phyloP scores from a whole-genome alignment of 2,113 vertebrate species.

The Lepidothrix coronata region DNA sequence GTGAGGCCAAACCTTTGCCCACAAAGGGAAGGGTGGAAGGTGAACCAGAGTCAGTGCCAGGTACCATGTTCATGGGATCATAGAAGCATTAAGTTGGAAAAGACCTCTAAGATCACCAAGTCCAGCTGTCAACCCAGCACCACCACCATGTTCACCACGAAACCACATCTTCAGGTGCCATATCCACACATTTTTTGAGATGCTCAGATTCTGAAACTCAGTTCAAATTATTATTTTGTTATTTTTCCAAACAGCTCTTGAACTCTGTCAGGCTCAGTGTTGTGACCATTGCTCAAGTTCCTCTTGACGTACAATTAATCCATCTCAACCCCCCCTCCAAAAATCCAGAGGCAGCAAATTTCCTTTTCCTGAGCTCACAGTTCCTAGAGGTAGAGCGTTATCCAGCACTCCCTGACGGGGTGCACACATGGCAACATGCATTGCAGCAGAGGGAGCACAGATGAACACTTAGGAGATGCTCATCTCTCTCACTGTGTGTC shows the following conservation, averaged over 20 bases:
- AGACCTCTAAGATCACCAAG: background rate
- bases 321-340: background rate
- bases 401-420: background rate
- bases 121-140: background rate
- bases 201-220: background rate
- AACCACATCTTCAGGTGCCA: background rate
- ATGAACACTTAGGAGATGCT: background rate
- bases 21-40: background rate
- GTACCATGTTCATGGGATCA: background rate
- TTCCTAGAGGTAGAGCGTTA: background rate
- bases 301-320: conserved; percentile 2
- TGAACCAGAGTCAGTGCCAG: background rate
- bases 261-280: background rate
- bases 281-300: background rate
- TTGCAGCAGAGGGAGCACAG: background rate
- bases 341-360: conserved; percentile 11
- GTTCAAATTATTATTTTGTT: background rate
- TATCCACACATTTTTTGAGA: background rate
- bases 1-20: background rate
- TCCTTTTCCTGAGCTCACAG: background rate
- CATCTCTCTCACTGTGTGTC: background rate
- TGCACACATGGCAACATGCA: background rate
- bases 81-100: background rate
- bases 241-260: background rate
- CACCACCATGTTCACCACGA: fast-evolving